Base-by-base conservation (phyloP, 2,888 invertebrate species). In the Cosmorhoe ocellata region DNA sequence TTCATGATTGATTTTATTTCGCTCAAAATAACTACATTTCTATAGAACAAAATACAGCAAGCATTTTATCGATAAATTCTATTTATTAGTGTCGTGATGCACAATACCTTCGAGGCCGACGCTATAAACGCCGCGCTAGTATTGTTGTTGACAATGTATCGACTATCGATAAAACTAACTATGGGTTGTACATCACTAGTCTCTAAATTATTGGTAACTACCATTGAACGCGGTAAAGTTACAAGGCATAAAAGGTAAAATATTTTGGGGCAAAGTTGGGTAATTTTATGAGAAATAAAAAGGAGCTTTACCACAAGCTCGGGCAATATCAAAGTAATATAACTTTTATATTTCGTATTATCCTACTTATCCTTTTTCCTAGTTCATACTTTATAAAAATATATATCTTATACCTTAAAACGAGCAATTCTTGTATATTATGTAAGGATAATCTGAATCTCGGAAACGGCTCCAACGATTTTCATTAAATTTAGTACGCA, bases 121-220 rank as follows among this genome's bases (percentile, higher is more conserved):
- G 42, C 33, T 46, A 38, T 52, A 52, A 52, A 43, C 51, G 22
- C 46, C 27, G 11, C 34, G 36, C 34, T 33, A 2, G 48, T 42
- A 60, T 60, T 60, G 60, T 60, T 40, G 30, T 18, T 34, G 31
- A 47, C 53, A 26, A 46, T 57, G 41, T 53, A 53, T 53, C 51
- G 52, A 52, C 47, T 54, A 46, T 55, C 55, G 57, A 51, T 57
- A 51, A 48, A 51, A 27, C 38, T 27, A 48, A 48, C 40, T 53
- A 44, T 26, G 6, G 24, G 45, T 14, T 58, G 40, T 51, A 45
- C 58, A 50, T 52, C 55, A 58, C 55, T 56, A 49, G 26, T 1
- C 28, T 26, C 24, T 37, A 43, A 43, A 44, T 44, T 44, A 44
- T 14, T 36, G 12, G 13, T 13, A 9, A 36, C 8, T 27, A 32